Conservation (phyloP, 2,797 vertebrate genomes). For the Leuciscus waleckii region DNA sequence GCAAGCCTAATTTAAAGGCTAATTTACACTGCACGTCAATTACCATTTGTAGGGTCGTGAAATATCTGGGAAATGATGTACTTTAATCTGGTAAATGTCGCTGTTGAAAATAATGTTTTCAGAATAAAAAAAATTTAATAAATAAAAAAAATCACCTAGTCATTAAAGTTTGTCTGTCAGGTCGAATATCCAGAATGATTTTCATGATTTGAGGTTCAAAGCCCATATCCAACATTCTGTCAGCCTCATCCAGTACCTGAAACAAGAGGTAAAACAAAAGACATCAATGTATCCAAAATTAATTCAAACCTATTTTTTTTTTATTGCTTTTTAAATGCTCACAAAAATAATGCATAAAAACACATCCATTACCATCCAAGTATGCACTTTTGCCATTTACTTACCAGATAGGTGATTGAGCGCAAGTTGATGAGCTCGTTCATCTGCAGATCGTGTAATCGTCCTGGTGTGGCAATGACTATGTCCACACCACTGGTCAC, state of each 20-base stretch:
- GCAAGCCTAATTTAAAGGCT: neutral
- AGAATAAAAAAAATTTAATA: too few species aligned
- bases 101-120: neutral
- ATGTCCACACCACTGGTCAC: constrained; percentile 90
- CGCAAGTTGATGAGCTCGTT: constrained; percentile 88
- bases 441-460: constrained; percentile 96
- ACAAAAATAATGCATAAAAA: neutral
- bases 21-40: neutral
- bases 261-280: neutral
- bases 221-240: constrained; percentile 98
- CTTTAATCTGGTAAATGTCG: neutral
- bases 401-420: constrained; percentile 93
- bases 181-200: constrained; percentile 93
- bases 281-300: neutral
- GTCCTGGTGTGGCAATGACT: constrained; percentile 96
- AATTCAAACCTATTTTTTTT: neutral
- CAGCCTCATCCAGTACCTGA: constrained; percentile 98
- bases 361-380: neutral
- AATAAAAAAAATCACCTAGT: constrained; percentile 84
- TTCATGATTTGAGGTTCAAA: constrained; percentile 99
- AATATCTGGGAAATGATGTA: neutral
- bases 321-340: neutral
- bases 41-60: neutral
- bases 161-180: constrained; percentile 95
- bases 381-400: neutral